A percentile compares a stretch with the other conserved stretches of the same genome.
These are phyloP conservation scores for Sturnus vulgaris DNA, from an alignment of 2,113 vertebrate genomes.

Conservation along the genomic window DNA sequence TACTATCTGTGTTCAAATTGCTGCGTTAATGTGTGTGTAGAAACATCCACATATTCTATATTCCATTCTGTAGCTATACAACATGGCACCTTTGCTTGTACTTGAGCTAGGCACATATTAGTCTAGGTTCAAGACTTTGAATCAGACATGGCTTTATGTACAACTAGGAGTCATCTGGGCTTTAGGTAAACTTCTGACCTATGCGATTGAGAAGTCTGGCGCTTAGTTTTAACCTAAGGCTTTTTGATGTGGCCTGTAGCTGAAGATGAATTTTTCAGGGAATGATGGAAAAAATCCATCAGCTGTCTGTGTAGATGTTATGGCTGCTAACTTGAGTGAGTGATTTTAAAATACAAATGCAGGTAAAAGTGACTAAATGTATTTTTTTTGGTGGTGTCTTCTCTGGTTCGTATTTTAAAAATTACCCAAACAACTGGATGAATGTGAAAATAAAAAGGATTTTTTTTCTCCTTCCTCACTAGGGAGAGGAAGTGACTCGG, in stretches of 20 bases:
- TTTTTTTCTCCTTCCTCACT: neutral
- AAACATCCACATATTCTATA: neutral
- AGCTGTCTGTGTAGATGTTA: neutral
- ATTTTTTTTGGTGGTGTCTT: neutral
- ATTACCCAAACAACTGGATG: neutral
- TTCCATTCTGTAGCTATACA: neutral
- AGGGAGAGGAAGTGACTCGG: conserved; percentile 96
- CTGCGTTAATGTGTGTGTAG: neutral
- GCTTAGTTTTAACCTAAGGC: neutral
- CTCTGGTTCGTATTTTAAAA: neutral
- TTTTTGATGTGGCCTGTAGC: neutral
- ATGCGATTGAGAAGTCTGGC: neutral
- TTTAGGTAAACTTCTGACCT: neutral
- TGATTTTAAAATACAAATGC: neutral
- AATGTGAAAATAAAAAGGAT: neutral
- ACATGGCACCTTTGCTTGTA: neutral
- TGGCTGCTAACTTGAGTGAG: neutral
- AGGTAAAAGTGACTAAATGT: neutral
- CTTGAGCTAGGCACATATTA: neutral
- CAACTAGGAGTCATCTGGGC: neutral
- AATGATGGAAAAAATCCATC: neutral
- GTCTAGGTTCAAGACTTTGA: neutral
- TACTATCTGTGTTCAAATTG: neutral
- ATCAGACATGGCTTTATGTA: neutral
- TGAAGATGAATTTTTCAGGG: neutral